phyloP scores from a whole-genome alignment of 2,113 vertebrate genomes.

The Lipotes vexillifer region DNA sequence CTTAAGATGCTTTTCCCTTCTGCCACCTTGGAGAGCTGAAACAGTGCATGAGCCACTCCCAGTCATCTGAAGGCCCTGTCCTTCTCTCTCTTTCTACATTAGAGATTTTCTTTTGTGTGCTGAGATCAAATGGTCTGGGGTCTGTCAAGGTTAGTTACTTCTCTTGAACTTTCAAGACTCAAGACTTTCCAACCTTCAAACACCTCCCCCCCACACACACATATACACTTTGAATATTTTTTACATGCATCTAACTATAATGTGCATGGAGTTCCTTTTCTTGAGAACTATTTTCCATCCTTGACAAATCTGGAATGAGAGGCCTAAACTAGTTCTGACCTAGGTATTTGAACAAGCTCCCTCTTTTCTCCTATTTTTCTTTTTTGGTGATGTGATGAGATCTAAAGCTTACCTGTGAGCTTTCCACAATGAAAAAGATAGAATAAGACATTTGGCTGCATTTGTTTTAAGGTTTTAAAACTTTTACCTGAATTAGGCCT shows the following conservation, averaged over 20 bases:
- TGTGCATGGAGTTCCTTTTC: background rate
- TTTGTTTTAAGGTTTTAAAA: background rate
- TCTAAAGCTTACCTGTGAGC: background rate
- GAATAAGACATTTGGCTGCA: background rate
- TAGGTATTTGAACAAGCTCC: background rate
- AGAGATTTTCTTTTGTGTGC: background rate
- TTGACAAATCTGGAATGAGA: background rate
- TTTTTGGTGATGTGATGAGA: background rate
- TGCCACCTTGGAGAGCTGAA: background rate
- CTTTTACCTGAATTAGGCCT: background rate
- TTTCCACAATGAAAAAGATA: background rate
- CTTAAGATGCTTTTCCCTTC: background rate
- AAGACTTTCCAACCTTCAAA: background rate
- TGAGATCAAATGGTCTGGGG: background rate
- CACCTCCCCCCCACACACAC: accelerated
- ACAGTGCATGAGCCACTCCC: background rate
- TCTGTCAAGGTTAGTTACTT: background rate
- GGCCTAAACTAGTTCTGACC: background rate
- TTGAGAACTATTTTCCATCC: background rate
- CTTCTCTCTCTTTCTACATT: background rate
- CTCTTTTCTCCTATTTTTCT: background rate
- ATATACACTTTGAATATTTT: background rate
- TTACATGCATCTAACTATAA: background rate
- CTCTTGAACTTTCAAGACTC: background rate
- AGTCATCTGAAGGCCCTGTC: too few relatives aligned